Base-by-base conservation (phyloP, 2,888 invertebrate genomes). In the Papilio elwesi region DNA sequence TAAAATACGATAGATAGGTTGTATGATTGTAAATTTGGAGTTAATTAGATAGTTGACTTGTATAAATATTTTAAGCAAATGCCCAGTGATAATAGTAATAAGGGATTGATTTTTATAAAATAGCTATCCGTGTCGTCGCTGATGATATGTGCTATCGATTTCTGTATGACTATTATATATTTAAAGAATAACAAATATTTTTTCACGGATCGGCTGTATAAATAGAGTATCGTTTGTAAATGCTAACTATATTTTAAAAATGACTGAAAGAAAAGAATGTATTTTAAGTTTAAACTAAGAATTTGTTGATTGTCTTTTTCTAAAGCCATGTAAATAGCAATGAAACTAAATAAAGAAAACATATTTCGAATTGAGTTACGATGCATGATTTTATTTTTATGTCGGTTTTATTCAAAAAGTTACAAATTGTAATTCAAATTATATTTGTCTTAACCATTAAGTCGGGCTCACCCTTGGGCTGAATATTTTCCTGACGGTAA, bases 81-180 rank as follows among this genome's bases (percentile, higher is more conserved):
- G 87, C 90, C 92, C 89, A 91, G 93, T 93, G 93, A 93, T 93
- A 93, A 84, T 93, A 93, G 93, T 82, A 80, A 82, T 93, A 93
- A 92, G 92, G 81, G 82, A 87, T 90, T 87, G 83, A 84, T 82
- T 83, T n/a, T 85, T 84, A 83, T 84, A 83, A 82, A 85, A 82
- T 81, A 74, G 77, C 71, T 76, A 76, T 81, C 81, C 81, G 79
- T 87, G 83, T 87, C 84, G 84, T 88, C 84, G 86, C 85, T 87
- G 83, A 82, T 82, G 80, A 83, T 85, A 84, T 86, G 86, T 87
- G 85, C 89, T 90, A 85, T 85, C 84, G 84, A 87, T 83, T 87
- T 85, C 84, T 84, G 83, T 86, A 85, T 85, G 82, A 68, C 75
- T 70, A 72, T 68, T 74, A 70, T 79, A 76, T 79, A 80, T 81